These are phyloP conservation scores for Salminus brasiliensis DNA, from an alignment of 2,113 vertebrate genomes.

Conservation along the genomic window DNA sequence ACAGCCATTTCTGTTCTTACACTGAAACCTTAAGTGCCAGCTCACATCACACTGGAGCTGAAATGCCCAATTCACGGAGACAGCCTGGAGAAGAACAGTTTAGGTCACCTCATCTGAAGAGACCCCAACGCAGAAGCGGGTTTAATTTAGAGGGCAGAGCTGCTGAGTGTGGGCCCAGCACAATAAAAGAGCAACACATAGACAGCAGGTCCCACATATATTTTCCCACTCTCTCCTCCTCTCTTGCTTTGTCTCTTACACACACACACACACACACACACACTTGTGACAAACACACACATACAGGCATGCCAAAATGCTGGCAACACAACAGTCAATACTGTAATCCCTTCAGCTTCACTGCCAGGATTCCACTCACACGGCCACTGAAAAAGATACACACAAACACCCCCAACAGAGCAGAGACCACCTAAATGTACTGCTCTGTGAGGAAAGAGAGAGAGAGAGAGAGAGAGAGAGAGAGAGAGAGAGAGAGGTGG, in stretches of 20 bases:
- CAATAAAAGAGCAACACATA: slow-evolving; percentile 2
- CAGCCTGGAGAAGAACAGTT: background rate
- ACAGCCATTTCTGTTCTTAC: no score
- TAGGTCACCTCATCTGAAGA: slow-evolving; percentile 7
- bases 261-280: slow-evolving; percentile 32
- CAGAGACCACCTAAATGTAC: background rate
- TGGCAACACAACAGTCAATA: slow-evolving; percentile 9
- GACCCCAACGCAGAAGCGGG: background rate
- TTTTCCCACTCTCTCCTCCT: background rate
- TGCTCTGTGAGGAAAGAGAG: slow-evolving; percentile 21
- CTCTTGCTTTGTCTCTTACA: background rate
- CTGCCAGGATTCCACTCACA: background rate
- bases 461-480: background rate
- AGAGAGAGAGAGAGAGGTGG: background rate
- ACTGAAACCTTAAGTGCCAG: no score
- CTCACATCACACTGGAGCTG: no score
- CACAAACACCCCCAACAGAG: background rate
- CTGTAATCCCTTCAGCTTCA: slow-evolving; percentile 12
- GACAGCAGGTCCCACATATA: slow-evolving; percentile 9
- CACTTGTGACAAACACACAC: slow-evolving; percentile 20
- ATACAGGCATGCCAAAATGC: slow-evolving; percentile 34
- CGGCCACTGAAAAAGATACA: background rate
- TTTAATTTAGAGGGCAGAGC: slow-evolving; percentile 20
- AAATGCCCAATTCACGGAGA: background rate
- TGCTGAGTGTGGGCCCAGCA: slow-evolving; percentile 21